These are phyloP conservation scores for Deroplatys truncata DNA, from an alignment of 2,888 invertebrate genomes.

Conservation along the genomic window DNA sequence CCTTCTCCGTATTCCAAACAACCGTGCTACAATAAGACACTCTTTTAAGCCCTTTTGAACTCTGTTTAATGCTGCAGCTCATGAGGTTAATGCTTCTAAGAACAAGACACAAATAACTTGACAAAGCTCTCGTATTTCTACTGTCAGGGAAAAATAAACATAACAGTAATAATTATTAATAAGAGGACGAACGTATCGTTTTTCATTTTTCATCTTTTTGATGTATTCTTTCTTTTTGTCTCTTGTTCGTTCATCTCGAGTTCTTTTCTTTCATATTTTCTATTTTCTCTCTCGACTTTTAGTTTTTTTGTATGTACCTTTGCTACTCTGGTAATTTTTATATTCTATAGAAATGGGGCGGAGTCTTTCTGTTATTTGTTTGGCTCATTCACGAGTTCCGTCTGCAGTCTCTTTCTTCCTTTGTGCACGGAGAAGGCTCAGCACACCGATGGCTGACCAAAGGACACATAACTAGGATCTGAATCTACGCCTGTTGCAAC, in stretches of 20 bases:
- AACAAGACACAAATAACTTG: neutral
- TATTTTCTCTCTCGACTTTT: neutral
- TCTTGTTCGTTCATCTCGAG: neutral
- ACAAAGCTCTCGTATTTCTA: neutral
- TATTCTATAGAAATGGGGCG: neutral
- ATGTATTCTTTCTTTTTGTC: neutral
- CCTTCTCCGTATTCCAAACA: no score
- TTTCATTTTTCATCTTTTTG: neutral
- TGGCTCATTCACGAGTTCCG: neutral
- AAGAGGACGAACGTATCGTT: neutral
- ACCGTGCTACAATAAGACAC: no score
- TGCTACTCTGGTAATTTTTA: neutral
- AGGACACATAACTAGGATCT: neutral
- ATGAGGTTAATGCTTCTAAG: neutral
- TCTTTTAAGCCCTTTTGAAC: no score
- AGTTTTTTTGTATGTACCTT: neutral
- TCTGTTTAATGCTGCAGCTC: neutral
- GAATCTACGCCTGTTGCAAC: neutral
- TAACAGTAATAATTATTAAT: neutral
- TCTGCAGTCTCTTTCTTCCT: neutral
- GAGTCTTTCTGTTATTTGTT: neutral
- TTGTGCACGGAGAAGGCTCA: neutral
- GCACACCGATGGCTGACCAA: neutral
- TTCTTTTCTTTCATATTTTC: neutral
- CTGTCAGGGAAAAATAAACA: neutral